Conservation (phyloP, 2,113 vertebrate genomes). For the Amphiprion ocellaris region DNA sequence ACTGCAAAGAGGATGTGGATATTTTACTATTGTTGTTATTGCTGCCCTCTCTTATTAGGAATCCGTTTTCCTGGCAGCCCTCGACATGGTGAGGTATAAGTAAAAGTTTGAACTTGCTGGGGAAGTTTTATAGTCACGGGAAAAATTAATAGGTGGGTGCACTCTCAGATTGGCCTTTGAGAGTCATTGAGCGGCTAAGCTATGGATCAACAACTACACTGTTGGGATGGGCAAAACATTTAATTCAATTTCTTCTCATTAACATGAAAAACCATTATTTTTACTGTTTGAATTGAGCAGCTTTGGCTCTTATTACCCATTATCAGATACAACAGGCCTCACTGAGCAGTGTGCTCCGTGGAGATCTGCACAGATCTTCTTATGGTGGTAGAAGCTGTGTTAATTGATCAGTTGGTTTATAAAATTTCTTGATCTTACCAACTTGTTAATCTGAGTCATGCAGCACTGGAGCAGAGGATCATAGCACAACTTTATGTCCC, state of each 20-base stretch:
- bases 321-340: conserved; percentile 40
- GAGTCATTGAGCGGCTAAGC: conserved; percentile 50
- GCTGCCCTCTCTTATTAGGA: conserved; percentile 72
- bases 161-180: conserved; percentile 47
- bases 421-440: background rate
- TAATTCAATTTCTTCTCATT: conserved; percentile 62
- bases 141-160: conserved; percentile 67
- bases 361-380: conserved; percentile 4
- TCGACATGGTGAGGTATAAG: conserved; percentile 61
- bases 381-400: background rate
- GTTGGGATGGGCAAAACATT: conserved; percentile 62
- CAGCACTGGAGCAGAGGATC: conserved; percentile 1
- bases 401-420: background rate
- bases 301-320: conserved; percentile 51
- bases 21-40: conserved; percentile 79
- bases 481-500: background rate
- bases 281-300: conserved; percentile 44
- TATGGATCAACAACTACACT: conserved; percentile 60
- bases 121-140: conserved; percentile 71
- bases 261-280: conserved; percentile 56
- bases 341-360: conserved; percentile 7
- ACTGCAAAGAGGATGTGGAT: conserved; percentile 81
- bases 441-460: conserved; percentile 5
- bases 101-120: conserved; percentile 56
- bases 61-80: conserved; percentile 80